phyloP scores from a whole-genome alignment of 2,113 vertebrate species.

The Myocastor coypus region DNA sequence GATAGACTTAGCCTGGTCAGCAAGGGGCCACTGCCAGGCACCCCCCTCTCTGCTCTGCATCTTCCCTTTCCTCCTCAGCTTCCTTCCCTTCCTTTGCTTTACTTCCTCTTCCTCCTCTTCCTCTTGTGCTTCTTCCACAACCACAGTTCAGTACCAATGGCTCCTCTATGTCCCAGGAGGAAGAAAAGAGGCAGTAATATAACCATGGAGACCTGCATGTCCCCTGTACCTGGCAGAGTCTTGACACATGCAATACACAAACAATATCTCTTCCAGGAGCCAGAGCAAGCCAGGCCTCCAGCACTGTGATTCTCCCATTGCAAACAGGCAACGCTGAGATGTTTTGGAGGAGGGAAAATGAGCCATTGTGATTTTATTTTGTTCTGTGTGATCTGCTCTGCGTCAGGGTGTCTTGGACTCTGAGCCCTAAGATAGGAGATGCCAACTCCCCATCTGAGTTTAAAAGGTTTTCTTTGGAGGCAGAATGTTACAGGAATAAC shows the following conservation, averaged over 20 bases:
- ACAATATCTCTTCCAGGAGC: background rate
- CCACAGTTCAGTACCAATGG: background rate
- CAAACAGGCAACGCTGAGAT: background rate
- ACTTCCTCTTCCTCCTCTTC: background rate
- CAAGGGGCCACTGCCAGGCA: fast-evolving
- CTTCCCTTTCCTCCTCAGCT: background rate
- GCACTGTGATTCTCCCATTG: background rate
- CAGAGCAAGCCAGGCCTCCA: background rate
- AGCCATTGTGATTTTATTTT: background rate
- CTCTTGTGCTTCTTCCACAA: too few species aligned
- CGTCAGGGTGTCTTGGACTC: background rate
- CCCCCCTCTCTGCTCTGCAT: background rate
- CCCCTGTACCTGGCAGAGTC: background rate
- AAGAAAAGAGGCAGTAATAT: background rate
- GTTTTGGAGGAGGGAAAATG: background rate
- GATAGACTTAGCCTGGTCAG: background rate
- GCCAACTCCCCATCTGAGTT: background rate
- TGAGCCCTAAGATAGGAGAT: background rate
- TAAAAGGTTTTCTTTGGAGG: background rate
- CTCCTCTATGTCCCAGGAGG: background rate
- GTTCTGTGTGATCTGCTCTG: background rate
- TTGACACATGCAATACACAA: too few species aligned
- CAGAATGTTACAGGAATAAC: background rate
- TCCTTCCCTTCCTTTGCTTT: background rate
- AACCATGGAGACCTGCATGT: background rate